Percentiles rank a stretch among this genome's conserved stretches.
phyloP scores from a whole-genome alignment of 2,888 invertebrate species.

The Aporophyla lueneburgensis region DNA sequence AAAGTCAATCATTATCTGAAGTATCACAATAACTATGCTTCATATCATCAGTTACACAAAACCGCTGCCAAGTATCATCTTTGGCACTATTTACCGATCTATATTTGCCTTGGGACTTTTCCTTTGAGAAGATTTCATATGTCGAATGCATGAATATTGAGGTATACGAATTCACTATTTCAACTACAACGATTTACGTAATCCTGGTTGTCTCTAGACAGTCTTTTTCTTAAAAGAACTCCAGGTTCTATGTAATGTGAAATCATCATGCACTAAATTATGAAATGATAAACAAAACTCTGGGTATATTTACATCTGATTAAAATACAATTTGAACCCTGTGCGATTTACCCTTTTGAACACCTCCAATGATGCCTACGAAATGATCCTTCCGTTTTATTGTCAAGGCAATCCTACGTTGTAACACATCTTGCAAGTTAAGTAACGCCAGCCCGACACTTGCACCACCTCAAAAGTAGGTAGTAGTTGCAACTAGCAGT shows the following conservation, averaged over 20 bases:
- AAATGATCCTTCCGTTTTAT: neutral
- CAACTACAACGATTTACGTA: slow-evolving; percentile 8
- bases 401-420: neutral
- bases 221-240: neutral
- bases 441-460: slow-evolving; percentile 40
- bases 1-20: neutral
- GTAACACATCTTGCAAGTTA: neutral
- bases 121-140: slow-evolving; percentile 4
- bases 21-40: neutral
- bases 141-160: slow-evolving; percentile 9
- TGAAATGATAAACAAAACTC: neutral
- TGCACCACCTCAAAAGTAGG: slow-evolving; percentile 59
- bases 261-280: neutral
- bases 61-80: neutral
- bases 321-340: slow-evolving; percentile 7
- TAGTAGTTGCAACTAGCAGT: slow-evolving; percentile 74
- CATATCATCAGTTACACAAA: neutral
- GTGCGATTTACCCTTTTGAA: neutral
- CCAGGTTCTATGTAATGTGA: neutral
- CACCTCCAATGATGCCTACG: neutral
- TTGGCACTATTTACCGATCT: neutral
- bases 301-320: neutral
- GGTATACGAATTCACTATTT: slow-evolving; percentile 26
- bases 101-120: slow-evolving; percentile 9
- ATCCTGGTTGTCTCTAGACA: neutral